Conservation (phyloP, 2,113 vertebrate species). For the Furnarius figulus region DNA sequence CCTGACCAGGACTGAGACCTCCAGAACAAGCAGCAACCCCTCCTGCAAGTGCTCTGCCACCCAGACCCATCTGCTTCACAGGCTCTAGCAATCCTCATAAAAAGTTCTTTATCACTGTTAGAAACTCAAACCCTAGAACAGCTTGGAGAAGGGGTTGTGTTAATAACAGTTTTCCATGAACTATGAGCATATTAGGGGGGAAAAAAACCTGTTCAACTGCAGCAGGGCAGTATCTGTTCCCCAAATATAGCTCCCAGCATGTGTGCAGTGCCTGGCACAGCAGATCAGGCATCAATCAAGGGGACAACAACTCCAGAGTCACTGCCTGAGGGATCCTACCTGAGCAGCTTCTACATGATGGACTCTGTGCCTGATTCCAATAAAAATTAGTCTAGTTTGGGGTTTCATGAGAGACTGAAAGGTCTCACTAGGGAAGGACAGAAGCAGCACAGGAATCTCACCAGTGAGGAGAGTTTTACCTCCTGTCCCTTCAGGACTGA, state of each 20-base stretch:
- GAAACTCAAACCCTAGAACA: neutral
- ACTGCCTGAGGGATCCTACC: neutral
- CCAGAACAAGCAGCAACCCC: neutral
- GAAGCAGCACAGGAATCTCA: neutral
- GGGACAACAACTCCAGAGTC: neutral
- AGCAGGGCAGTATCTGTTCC: neutral
- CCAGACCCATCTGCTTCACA: no score
- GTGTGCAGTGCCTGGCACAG: neutral
- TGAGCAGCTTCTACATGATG: neutral
- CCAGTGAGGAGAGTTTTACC: neutral
- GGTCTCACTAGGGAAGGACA: neutral
- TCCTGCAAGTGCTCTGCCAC: neutral
- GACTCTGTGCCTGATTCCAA: neutral
- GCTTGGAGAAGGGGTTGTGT: neutral
- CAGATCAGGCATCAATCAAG: neutral
- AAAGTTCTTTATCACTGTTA: neutral
- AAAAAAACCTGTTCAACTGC: neutral
- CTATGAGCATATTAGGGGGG: neutral
- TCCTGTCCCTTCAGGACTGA: neutral
- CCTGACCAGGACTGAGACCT: neutral
- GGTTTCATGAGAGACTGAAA: neutral
- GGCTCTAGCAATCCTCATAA: neutral
- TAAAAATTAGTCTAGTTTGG: neutral
- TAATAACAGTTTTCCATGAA: neutral
- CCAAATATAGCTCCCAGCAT: neutral